Evolutionary conservation across 2,888 invertebrate species (phyloP).

Genomic region (Eilema griseolum): DNA sequence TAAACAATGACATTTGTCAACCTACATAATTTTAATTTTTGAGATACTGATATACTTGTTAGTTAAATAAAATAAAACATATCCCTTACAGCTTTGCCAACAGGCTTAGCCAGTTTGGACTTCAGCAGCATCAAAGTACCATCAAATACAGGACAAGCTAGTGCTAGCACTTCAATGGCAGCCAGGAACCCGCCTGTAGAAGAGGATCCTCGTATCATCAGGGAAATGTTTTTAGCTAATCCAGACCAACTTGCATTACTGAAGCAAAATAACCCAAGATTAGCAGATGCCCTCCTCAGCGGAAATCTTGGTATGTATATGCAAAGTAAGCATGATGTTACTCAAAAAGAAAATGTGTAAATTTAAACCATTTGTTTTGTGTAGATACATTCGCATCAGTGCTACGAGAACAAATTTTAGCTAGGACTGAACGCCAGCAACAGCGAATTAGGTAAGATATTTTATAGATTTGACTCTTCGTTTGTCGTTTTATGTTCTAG

Average conservation of each 20-base stretch:
- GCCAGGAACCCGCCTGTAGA: conserved; percentile 83
- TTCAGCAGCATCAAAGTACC: conserved; percentile 96
- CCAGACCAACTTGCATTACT: conserved; percentile 96
- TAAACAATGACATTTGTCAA: conserved; percentile 41
- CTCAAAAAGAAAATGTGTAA: conserved; percentile 27
- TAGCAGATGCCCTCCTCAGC: conserved; percentile 96
- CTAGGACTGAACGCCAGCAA: conserved; percentile 93
- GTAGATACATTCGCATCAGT: conserved; percentile 93
- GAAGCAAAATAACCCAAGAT: conserved; percentile 96
- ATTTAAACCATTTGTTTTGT: conserved; percentile 53
- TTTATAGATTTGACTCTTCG: background rate
- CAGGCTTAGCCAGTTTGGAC: conserved; percentile 89
- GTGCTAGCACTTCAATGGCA: conserved; percentile 74
- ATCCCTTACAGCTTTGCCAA: conserved; percentile 73
- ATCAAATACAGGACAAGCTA: conserved; percentile 82
- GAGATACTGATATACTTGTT: conserved; percentile 27
- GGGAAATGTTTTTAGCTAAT: conserved; percentile 95
- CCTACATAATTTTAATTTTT: conserved; percentile 29
- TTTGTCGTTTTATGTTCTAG: background rate
- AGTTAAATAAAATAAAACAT: conserved; percentile 48
- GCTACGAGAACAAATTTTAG: conserved; percentile 93
- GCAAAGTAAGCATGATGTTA: conserved; percentile 8
- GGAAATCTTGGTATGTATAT: conserved; percentile 90
- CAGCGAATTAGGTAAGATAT: conserved; percentile 88
- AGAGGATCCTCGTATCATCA: conserved; percentile 94